Conservation (phyloP, 2,113 vertebrate genomes). For the Scalopus aquaticus region DNA sequence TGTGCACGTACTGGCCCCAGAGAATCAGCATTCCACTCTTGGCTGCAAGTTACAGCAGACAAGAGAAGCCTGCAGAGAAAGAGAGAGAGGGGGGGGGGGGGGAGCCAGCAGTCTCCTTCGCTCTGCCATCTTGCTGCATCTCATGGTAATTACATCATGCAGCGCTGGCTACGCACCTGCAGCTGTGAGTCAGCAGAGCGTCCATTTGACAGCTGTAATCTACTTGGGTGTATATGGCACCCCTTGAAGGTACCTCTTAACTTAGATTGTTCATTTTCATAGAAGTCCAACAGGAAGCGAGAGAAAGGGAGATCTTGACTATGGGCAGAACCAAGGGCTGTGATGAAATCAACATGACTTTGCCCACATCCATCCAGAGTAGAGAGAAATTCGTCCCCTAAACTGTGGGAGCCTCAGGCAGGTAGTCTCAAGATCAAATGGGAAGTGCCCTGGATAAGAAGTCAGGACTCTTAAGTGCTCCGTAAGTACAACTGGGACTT, state of each 20-base stretch:
- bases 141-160: not conserved
- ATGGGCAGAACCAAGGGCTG: not conserved
- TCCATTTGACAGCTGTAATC: not conserved
- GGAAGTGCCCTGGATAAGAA: not conserved
- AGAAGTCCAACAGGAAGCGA: not conserved
- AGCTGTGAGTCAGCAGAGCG: not conserved
- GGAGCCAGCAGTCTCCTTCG: not conserved
- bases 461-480: not conserved
- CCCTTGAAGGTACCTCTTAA: not conserved
- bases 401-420: not conserved
- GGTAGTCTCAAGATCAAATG: not conserved
- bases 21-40: not conserved
- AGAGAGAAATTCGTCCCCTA: not conserved
- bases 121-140: not conserved
- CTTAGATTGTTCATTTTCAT: not conserved
- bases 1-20: not conserved
- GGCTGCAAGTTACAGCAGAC: not conserved
- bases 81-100: too few species aligned
- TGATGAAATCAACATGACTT: not conserved
- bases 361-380: not conserved
- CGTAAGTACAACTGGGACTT: not conserved
- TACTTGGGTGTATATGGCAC: not conserved
- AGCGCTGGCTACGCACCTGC: not conserved
- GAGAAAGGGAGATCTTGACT: not conserved
- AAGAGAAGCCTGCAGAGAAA: not conserved